Evolutionary conservation across 2,888 invertebrate genomes (phyloP), one percentile per base, ranked within the genome.

Genomic region (Synergus japonicus): DNA sequence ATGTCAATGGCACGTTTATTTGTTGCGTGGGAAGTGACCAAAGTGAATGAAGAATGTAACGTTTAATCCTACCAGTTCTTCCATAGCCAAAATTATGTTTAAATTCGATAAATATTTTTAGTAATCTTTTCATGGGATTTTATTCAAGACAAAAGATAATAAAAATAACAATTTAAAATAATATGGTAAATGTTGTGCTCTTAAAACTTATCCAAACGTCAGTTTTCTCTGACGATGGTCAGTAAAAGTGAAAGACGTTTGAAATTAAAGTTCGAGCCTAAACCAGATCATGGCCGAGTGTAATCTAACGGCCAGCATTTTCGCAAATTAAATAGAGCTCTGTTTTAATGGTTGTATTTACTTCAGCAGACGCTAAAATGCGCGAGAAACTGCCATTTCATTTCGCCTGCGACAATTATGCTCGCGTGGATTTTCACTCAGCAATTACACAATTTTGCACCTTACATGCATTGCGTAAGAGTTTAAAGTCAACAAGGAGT

Each of bases 401-500:
- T 73, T 73, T 37, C 29, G 49, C 29, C 54, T 73, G 69, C 12
- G 49, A 73, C 73, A 73, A 73, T 73, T 73, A 54, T 49, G 49
- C 54, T 58, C 15, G 54, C 54, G 54, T 73, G 81, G 82, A 83
- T 83, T 82, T 83, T 83, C 82, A 82, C 82, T 81, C 81, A 79
- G 78, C 78, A 78, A 78, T 83, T 83, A 81, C 83, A 82, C 83
- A 83, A 83, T 83, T 83, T 83, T 82, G 81, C 83, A 82, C 82
- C 83, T 83, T 78, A 79, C 77, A 22, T 44, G 41, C 7, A 43
- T 82, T 82, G 79, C 76, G 77, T 77, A 82, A 82, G 49, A 76
- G 46, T 64, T 76, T 63, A 12, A 58, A 64, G 29, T 76, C 41
- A 73, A 73, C n/a, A 58, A 73, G 73, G n/a, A 73, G 54, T 37